These are phyloP conservation scores for Tuta absoluta DNA, from an alignment of 2,888 invertebrate genomes.

Conservation along the genomic window DNA sequence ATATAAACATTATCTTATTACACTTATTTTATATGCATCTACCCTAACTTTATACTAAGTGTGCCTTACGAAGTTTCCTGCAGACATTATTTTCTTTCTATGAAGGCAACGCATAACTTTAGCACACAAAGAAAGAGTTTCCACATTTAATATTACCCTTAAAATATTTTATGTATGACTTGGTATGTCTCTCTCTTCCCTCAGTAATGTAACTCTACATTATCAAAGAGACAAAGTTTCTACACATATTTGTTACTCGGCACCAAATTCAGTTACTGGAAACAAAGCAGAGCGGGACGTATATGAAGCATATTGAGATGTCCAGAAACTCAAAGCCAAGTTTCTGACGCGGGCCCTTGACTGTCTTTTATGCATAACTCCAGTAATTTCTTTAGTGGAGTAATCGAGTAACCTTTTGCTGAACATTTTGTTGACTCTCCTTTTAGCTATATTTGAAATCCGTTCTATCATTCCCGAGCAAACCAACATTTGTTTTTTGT, in stretches of 20 bases:
- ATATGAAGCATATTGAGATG: background rate
- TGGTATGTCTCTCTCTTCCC: background rate
- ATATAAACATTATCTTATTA: too few relatives aligned
- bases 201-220: background rate
- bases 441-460: background rate
- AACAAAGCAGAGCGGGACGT: conserved; percentile 14
- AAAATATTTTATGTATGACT: background rate
- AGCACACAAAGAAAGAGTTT: background rate
- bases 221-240: background rate
- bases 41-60: too few relatives aligned
- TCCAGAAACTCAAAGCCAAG: background rate
- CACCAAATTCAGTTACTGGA: conserved; percentile 8
- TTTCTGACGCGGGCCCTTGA: background rate
- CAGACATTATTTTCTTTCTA: background rate
- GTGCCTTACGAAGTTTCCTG: background rate
- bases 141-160: background rate
- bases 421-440: background rate
- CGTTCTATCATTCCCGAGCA: background rate
- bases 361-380: background rate
- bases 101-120: background rate
- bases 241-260: background rate
- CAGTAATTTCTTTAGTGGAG: background rate
- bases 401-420: background rate
- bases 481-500: background rate
- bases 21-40: too few relatives aligned